Evolutionary conservation across 2,888 invertebrate genomes (phyloP).

Genomic region (Resseliella maxima): DNA sequence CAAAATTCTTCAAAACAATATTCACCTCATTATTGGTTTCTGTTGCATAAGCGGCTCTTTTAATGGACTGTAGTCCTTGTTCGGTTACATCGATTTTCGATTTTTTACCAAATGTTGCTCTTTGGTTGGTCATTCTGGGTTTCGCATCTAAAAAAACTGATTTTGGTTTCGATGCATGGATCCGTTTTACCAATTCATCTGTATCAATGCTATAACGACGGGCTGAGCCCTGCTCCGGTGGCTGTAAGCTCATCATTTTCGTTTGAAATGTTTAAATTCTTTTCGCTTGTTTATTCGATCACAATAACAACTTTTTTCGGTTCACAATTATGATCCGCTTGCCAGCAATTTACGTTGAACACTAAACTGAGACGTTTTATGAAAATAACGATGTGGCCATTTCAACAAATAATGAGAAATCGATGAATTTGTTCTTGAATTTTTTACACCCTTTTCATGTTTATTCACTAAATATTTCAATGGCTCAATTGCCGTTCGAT

Average conservation of each 20-base stretch:
- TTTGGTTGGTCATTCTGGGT: conserved; percentile 60
- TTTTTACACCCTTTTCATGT: background rate
- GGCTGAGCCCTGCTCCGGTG: background rate
- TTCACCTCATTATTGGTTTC: background rate
- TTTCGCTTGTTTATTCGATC: background rate
- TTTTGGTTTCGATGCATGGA: conserved; percentile 61
- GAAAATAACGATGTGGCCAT: background rate
- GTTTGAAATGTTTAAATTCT: background rate
- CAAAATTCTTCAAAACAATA: no score
- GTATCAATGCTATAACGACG: conserved; percentile 55
- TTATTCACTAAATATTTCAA: conserved; percentile 9
- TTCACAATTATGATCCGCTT: background rate
- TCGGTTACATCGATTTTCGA: conserved; percentile 62
- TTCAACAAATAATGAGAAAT: background rate
- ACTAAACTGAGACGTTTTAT: background rate
- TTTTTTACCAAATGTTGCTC: conserved; percentile 64
- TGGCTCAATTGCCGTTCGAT: background rate
- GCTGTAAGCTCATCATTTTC: background rate
- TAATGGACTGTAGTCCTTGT: conserved; percentile 61
- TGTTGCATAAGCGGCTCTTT: conserved; percentile 60
- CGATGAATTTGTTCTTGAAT: background rate
- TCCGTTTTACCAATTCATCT: conserved; percentile 32
- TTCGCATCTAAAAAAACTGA: conserved; percentile 66
- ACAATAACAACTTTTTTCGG: background rate
- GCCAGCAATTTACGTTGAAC: background rate